phyloP scores from a whole-genome alignment of 2,797 vertebrate species.

The Macrochelys suwanniensis region DNA sequence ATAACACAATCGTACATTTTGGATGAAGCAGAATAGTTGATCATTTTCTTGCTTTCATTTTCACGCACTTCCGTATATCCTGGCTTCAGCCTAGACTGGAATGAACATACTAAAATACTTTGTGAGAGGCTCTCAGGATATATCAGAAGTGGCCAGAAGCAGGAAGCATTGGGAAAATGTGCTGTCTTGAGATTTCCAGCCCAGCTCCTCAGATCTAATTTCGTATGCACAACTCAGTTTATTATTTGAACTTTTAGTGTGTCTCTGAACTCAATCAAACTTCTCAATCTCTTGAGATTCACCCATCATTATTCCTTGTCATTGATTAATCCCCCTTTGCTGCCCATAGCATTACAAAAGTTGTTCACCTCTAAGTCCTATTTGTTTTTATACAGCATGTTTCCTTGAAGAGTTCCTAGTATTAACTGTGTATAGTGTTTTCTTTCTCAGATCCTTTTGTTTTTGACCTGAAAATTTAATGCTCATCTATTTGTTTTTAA shows the following conservation, averaged over 20 bases:
- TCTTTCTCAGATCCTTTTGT: constrained; percentile 43
- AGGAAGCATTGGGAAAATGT: neutral
- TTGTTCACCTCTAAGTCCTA: neutral
- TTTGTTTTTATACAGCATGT: constrained; percentile 50
- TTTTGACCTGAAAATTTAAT: constrained; percentile 44
- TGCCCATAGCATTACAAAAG: constrained; percentile 31
- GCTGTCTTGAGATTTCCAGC: neutral
- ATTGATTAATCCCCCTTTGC: constrained; percentile 46
- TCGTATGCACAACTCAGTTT: neutral
- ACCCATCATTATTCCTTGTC: neutral
- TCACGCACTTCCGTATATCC: neutral
- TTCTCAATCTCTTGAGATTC: constrained; percentile 33
- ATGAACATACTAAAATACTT: neutral
- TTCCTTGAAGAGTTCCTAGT: constrained; percentile 40
- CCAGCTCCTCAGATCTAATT: neutral
- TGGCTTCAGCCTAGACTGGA: neutral
- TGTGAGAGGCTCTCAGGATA: neutral
- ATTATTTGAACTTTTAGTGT: neutral
- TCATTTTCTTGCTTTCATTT: neutral
- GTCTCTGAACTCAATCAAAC: constrained; percentile 26
- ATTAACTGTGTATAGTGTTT: constrained; percentile 22
- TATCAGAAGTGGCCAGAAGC: fast-evolving
- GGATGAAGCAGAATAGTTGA: neutral
- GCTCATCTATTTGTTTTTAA: neutral
- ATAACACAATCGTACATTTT: neutral